phyloP scores from a whole-genome alignment of 2,113 vertebrate genomes.

The Heteronetta atricapilla region DNA sequence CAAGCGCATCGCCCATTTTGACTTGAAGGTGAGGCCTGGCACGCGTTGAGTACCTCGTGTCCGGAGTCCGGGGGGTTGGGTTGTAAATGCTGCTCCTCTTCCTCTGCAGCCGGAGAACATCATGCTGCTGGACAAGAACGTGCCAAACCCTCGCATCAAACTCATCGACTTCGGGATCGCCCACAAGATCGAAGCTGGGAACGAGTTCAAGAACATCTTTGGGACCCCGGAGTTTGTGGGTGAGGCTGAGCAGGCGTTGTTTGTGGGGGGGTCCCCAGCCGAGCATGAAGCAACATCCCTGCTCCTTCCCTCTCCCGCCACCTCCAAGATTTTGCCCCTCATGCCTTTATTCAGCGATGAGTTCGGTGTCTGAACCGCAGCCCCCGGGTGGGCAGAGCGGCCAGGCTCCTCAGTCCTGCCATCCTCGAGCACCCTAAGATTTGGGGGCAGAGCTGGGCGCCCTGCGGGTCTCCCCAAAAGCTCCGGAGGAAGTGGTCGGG shows the following conservation, averaged over 20 bases:
- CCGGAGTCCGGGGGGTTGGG: rapidly evolving
- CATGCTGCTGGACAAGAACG: constrained; percentile 95
- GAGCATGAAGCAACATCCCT: neutral
- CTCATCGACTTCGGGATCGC: constrained; percentile 97
- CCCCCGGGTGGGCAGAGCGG: too few species aligned
- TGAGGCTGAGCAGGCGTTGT: neutral
- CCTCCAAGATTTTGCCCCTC: neutral
- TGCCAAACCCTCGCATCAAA: constrained; percentile 93
- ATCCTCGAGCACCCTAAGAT: neutral
- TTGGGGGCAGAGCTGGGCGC: neutral
- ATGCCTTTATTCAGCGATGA: too few species aligned
- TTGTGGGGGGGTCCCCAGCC: neutral
- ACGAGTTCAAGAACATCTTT: constrained; percentile 98
- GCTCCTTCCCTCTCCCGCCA: neutral
- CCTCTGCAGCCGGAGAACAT: constrained; percentile 90
- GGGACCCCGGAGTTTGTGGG: constrained; percentile 97
- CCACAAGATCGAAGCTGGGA: constrained; percentile 95
- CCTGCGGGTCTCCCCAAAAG: neutral
- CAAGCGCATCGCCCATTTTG: constrained; percentile 95
- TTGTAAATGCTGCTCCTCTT: neutral
- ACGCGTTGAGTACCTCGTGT: rapidly evolving
- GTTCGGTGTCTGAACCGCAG: neutral
- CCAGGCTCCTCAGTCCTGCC: too few species aligned
- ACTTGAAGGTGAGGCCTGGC: constrained; percentile 87
- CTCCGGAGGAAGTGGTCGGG: too few species aligned